Conservation (phyloP, 2,113 vertebrate species). For the Pogonocichla stellata region DNA sequence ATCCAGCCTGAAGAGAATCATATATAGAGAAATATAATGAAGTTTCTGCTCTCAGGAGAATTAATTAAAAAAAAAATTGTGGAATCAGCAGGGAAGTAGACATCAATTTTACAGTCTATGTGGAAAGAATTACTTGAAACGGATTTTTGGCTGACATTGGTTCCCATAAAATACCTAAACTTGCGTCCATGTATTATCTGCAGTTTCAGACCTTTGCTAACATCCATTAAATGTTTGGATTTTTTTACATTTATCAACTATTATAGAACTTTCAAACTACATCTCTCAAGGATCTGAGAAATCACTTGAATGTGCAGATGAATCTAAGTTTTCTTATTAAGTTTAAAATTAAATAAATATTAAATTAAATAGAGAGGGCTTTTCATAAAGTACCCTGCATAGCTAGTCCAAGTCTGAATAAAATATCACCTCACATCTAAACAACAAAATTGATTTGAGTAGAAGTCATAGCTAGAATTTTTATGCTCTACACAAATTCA, state of each 20-base stretch:
- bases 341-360: neutral
- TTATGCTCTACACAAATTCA: neutral
- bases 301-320: neutral
- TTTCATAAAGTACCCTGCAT: neutral
- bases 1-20: neutral
- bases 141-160: neutral
- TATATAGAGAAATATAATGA: neutral
- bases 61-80: neutral
- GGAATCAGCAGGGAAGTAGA: neutral
- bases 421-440: neutral
- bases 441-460: neutral
- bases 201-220: neutral
- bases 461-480: neutral
- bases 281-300: neutral
- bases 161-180: neutral
- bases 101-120: neutral
- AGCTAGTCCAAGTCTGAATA: neutral
- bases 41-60: neutral
- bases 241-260: neutral
- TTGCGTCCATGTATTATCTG: neutral
- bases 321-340: neutral
- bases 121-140: neutral
- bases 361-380: neutral
- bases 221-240: rapidly evolving
- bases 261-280: neutral